These are phyloP conservation scores for Spisula subtruncata DNA, from an alignment of 2,888 invertebrate genomes.

Conservation along the genomic window DNA sequence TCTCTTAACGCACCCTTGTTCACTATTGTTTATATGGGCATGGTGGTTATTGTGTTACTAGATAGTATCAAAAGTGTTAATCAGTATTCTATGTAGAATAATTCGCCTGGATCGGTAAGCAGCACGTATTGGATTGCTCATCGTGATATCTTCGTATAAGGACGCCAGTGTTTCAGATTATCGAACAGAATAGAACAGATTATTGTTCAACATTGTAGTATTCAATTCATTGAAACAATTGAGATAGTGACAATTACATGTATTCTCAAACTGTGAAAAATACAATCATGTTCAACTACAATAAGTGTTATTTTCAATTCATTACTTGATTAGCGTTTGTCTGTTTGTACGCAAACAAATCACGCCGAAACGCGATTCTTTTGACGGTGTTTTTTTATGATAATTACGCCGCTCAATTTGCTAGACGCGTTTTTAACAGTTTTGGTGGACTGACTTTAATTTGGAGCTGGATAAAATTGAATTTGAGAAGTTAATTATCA, in stretches of 20 bases:
- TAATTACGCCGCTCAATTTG: not conserved
- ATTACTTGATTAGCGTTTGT: not conserved
- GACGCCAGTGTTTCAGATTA: no score
- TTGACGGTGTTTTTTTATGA: not conserved
- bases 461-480: not conserved
- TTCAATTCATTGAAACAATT: not conserved
- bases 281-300: not conserved
- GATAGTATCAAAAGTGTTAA: slow-evolving; percentile 17
- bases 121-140: not conserved
- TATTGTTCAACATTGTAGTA: not conserved
- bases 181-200: no score
- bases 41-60: not conserved
- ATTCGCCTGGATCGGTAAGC: not conserved
- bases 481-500: slow-evolving; percentile 10
- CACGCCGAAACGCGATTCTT: not conserved
- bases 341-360: slow-evolving; percentile 2
- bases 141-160: not conserved
- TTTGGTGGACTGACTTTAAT: slow-evolving; percentile 9
- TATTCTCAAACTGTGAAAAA: not conserved
- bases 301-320: slow-evolving; percentile 7
- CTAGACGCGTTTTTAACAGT: not conserved
- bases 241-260: not conserved
- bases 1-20: not conserved
- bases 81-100: not conserved
- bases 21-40: not conserved